phyloP scores from a whole-genome alignment of 2,888 invertebrate species.

The Tholera decimalis region DNA sequence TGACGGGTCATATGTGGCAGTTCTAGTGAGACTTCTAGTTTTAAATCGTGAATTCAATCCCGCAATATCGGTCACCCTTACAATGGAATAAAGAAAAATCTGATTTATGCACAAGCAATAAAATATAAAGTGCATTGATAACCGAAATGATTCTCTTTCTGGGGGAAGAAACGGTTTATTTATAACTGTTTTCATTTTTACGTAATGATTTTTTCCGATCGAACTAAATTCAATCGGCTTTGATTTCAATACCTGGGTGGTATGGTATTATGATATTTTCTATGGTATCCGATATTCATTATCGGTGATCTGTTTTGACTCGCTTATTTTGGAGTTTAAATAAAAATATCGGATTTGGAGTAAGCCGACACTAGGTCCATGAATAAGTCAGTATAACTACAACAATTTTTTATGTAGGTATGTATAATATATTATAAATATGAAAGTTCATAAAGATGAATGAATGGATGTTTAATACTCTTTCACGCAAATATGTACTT shows the following conservation, averaged over 20 bases:
- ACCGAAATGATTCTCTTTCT: constrained; percentile 10
- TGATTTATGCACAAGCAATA: constrained; percentile 37
- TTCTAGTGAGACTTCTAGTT: constrained; percentile 24
- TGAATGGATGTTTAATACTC: too few species aligned
- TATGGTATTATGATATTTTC: constrained; percentile 9
- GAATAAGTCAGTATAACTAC: background rate
- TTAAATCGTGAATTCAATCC: constrained; percentile 16
- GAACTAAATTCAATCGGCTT: constrained; percentile 16
- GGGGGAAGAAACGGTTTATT: constrained; percentile 35
- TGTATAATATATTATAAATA: background rate
- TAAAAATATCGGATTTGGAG: background rate
- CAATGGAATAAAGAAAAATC: constrained; percentile 50
- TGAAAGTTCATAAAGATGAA: background rate
- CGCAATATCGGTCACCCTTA: constrained; percentile 24
- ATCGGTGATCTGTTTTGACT: background rate
- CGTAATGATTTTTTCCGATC: constrained; percentile 33
- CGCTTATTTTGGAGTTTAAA: background rate
- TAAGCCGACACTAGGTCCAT: background rate
- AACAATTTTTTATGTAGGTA: too few species aligned
- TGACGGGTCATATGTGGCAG: constrained; percentile 21
- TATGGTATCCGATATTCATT: constrained; percentile 19
- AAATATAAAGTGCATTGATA: constrained; percentile 49
- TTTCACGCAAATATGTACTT: too few species aligned
- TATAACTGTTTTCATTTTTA: constrained; percentile 48
- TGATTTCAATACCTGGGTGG: constrained; percentile 42